Conservation (phyloP, 2,888 invertebrate genomes). For the Erebia aethiops region DNA sequence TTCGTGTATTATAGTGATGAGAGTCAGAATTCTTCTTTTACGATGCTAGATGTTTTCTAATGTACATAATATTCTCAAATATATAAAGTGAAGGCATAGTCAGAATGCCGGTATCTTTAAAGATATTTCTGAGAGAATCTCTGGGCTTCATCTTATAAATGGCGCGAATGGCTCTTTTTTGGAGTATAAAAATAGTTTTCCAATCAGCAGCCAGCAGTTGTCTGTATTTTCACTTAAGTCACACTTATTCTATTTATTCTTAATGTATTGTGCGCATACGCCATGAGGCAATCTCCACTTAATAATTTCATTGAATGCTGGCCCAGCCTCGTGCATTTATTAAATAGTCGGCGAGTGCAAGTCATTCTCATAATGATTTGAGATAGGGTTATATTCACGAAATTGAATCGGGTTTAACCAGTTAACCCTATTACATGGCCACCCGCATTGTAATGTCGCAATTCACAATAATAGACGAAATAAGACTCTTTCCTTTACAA, state of each 20-base stretch:
- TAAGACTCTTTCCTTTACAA: not conserved
- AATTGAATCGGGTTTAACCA: slow-evolving; percentile 65
- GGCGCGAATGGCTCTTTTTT: too few species aligned
- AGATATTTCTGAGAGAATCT: too few species aligned
- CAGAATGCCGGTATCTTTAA: too few species aligned
- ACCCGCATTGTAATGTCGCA: slow-evolving; percentile 60
- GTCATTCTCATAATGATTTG: slow-evolving; percentile 46
- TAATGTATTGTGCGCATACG: slow-evolving; percentile 18
- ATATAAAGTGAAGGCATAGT: too few species aligned
- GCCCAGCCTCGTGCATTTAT: slow-evolving; percentile 31
- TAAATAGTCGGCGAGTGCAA: slow-evolving; percentile 41
- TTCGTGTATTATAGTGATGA: too few species aligned
- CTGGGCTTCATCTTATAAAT: too few species aligned
- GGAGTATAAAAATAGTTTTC: too few species aligned
- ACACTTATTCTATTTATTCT: not conserved
- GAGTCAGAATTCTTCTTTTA: too few species aligned
- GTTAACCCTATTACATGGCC: slow-evolving; percentile 64
- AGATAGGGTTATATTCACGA: slow-evolving; percentile 53
- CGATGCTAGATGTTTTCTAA: too few species aligned
- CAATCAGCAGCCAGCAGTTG: too few species aligned
- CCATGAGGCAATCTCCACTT: slow-evolving; percentile 27
- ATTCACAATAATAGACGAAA: slow-evolving; percentile 8
- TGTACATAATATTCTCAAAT: too few species aligned
- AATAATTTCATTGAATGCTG: slow-evolving; percentile 26
- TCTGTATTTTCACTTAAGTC: not conserved